A percentile compares a stretch with the other conserved stretches of the same genome.
Conservation (phyloP, 1,140 invertebrate genomes). For the Drosophila tsacasi region DNA sequence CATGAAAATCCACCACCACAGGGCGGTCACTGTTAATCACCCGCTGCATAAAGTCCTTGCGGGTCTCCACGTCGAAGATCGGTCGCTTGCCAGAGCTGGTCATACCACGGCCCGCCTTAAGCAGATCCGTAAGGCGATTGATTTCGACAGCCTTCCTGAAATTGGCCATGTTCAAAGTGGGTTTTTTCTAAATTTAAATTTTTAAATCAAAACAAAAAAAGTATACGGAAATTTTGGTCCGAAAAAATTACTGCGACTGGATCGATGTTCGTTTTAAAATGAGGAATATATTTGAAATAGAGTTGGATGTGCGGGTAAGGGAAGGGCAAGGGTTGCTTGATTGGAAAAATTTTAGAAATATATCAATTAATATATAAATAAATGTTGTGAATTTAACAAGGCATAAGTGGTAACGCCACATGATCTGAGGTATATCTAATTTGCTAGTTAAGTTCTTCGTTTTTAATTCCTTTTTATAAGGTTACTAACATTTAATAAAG, state of each 20-base stretch:
- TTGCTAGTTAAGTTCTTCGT: too few relatives aligned
- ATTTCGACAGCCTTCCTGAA: not conserved
- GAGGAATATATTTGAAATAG: too few relatives aligned
- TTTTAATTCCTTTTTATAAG: too few relatives aligned
- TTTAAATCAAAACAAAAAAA: not conserved
- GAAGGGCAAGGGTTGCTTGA: not conserved
- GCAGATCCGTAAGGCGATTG: slow-evolving; percentile 7
- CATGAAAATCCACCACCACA: slow-evolving; percentile 97
- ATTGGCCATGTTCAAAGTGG: not conserved
- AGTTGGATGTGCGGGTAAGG: too few relatives aligned
- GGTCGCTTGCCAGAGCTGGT: not conserved
- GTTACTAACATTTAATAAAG: too few relatives aligned
- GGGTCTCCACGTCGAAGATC: slow-evolving; percentile 95
- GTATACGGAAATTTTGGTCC: slow-evolving; percentile 3
- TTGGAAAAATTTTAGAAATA: not conserved
- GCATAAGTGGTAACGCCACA: not conserved
- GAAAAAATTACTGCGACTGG: not conserved
- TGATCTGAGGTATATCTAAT: not conserved
- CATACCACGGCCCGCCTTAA: slow-evolving; percentile 26
- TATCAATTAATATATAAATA: too few relatives aligned
- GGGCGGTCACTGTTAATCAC: slow-evolving; percentile 94
- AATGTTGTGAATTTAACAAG: not conserved
- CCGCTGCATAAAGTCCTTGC: slow-evolving; percentile 94
- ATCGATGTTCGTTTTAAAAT: not conserved
- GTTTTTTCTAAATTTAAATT: not conserved